Evolutionary conservation across 2,888 invertebrate genomes (phyloP), one percentile per base, ranked within the genome.

Genomic region (Molorchus minor): DNA sequence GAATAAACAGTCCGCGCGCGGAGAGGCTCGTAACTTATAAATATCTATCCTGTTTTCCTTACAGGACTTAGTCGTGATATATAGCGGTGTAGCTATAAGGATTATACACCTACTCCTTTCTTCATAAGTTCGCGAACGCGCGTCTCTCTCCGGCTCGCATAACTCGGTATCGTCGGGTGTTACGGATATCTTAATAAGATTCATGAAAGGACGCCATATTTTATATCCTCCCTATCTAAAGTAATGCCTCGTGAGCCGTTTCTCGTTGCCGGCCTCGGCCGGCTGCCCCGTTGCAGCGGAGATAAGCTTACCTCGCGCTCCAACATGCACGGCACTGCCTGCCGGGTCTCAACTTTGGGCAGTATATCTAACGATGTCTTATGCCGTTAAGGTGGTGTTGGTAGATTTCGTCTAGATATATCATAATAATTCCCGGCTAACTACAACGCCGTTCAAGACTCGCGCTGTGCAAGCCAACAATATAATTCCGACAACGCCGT

Each of bases 161-260:
- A 77, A 78, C 78, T 78, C 75, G 74, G 75, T 80, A 85, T 79
- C 79, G 85, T 85, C 85, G 81, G 83, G 82, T 77, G 79, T 78
- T 79, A 78, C 83, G 87, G 87, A 87, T 88, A 88, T 88, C 88
- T 88, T 88, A 88, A 88, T 88, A 88, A 88, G 88, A 88, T 88
- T 89, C 88, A 88, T 88, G 88, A 88, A 89, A 88, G 88, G 87
- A 85, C 86, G 87, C 88, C 87, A 88, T 89, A 89, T 88, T 88
- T 89, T 88, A 89, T 88, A 86, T 86, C 85, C 78, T 84, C 84
- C 84, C 82, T 85, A 78, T 79, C 77, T 77, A 72, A 71, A 72
- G 78, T 79, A 79, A 79, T 79, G 76, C 79, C 72, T 72, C 73
- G 72, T 75, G 76, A 77, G 78, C 75, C 73, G 72, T 71, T 68